These are phyloP conservation scores for Acipenser transmontanus DNA, from an alignment of 2,797 vertebrate species.

Conservation along the genomic window DNA sequence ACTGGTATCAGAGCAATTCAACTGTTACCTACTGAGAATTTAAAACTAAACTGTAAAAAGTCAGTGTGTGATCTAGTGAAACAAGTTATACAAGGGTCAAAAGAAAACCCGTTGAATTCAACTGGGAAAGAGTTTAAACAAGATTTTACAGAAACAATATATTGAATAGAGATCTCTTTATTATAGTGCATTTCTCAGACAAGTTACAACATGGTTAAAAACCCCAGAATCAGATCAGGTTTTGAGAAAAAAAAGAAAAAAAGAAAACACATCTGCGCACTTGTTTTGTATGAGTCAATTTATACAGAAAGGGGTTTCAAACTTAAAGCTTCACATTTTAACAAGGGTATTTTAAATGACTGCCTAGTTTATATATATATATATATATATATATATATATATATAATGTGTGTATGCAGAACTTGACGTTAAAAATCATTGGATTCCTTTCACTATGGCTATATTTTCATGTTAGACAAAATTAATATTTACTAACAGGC, in stretches of 20 bases:
- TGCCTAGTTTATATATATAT: conserved; percentile 49
- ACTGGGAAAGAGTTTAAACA: no score
- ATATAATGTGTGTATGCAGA: conserved; percentile 24
- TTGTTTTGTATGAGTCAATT: conserved; percentile 33
- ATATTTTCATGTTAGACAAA: conserved; percentile 31
- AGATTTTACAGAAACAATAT: no score
- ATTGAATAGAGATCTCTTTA: conserved; percentile 66
- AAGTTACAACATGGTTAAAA: conserved; percentile 59
- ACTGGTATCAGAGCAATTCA: no score
- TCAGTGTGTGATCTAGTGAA: no score
- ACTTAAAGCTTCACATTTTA: conserved; percentile 64
- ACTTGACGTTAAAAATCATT: conserved; percentile 38
- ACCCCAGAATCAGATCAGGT: conserved; percentile 1
- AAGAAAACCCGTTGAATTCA: no score
- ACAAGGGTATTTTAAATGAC: conserved; percentile 37
- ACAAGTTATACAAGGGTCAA: no score
- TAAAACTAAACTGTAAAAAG: no score
- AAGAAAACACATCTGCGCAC: conserved; percentile 48
- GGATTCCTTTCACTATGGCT: conserved; percentile 30
- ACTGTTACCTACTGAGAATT: no score
- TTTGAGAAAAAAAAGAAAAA: conserved; percentile 30
- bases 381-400: conserved; percentile 37
- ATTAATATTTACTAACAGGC: conserved; percentile 23
- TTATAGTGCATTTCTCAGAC: conserved; percentile 71
- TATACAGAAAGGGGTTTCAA: conserved; percentile 48